Percentiles rank a stretch among this genome's conserved stretches.
Evolutionary conservation across 2,113 vertebrate genomes (phyloP).

Genomic region (Progne subis): DNA sequence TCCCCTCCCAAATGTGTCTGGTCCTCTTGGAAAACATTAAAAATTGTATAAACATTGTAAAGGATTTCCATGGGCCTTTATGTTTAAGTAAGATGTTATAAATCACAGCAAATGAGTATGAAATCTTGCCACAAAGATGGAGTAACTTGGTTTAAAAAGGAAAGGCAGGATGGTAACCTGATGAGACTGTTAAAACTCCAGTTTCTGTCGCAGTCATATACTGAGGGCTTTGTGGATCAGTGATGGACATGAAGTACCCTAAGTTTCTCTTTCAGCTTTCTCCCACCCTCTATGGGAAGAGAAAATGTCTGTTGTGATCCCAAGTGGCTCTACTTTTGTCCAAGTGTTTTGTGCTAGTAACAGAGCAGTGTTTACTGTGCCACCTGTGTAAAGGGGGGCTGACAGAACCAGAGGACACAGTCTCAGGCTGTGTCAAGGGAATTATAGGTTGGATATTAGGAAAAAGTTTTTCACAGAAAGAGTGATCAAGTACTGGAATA

Average conservation of each 20-base stretch:
- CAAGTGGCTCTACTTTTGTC: not conserved
- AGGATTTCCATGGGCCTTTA: not conserved
- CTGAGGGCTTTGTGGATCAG: not conserved
- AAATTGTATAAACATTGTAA: not conserved
- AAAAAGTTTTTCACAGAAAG: too few species aligned
- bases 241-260: not conserved
- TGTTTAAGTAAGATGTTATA: not conserved
- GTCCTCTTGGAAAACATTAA: constrained; percentile 27
- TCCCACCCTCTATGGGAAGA: not conserved
- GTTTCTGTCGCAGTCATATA: not conserved
- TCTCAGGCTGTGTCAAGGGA: too few species aligned
- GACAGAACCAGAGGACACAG: too few species aligned
- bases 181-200: not conserved
- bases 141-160: not conserved
- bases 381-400: not conserved
- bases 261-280: not conserved
- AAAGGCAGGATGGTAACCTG: not conserved
- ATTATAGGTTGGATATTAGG: too few species aligned
- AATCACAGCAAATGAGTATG: not conserved
- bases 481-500: too few species aligned
- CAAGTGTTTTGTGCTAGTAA: not conserved
- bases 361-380: not conserved
- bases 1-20: not conserved
- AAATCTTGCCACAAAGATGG: not conserved
- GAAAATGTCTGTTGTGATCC: not conserved